Evolutionary conservation across 1,140 invertebrate species (phyloP), one percentile per base, ranked within the genome.

Genomic region (Dreissena polymorpha): DNA sequence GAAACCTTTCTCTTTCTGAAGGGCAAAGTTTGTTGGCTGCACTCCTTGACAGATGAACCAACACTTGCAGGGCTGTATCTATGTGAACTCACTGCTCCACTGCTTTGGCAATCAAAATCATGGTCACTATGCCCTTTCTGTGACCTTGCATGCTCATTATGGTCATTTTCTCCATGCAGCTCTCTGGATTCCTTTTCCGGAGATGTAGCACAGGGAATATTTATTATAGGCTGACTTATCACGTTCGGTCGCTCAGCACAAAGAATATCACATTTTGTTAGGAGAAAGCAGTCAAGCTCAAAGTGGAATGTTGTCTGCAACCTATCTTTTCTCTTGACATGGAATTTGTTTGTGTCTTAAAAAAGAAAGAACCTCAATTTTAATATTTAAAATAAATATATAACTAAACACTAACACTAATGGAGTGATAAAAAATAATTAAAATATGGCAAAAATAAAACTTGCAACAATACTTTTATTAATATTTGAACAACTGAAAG

Each of bases 251-350:
- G 57, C 5, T 68, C 18, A 25, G 67, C 14, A 18, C 14, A 39
- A 2, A 68, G 18, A n/a, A 68, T 64, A 65, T 85, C 70, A 86
- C 77, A 72, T 70, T 78, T 23, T 13, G 60, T 69, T 57, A 88
- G 63, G 21, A 71, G 65, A 10, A 89, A 64, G 77, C 81, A 84
- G 65, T 88, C 84, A 6, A 82, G 53, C 50, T 68, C 57, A 51
- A 87, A 80, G 69, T 72, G 80, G 23, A 85, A 87, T 18, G 77
- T 65, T 6, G 83, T 14, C 64, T 69, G 53, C 51, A 87, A 49
- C 18, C 39, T 86, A n/a, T 85, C 87, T 53, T 83, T 86, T 55
- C 76, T 83, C 64, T 83, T 85, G 8, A 86, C 73, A 51, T 77
- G 81, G 50, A 79, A 78, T 29, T 79, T 85, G 73, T 86, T 67